Percentiles rank a stretch among this genome's conserved stretches.
Evolutionary conservation across 2,797 vertebrate species (phyloP).

Genomic region (Esox masquinongy): DNA sequence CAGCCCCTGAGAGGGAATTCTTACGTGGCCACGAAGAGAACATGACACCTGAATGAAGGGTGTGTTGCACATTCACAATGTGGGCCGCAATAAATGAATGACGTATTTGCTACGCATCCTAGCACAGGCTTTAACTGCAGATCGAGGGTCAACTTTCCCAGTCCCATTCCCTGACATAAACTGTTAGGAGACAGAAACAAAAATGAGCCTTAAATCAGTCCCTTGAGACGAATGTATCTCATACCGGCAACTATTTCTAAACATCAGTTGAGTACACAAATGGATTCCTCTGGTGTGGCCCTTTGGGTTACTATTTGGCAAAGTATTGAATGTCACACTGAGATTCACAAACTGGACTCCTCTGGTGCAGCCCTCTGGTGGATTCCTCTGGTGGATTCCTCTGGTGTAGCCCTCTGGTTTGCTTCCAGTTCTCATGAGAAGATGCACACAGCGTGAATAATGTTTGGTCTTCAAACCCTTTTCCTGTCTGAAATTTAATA

Average conservation of each 20-base stretch:
- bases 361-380: too few species aligned
- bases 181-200: background rate
- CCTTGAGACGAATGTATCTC: background rate
- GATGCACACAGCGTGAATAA: constrained; percentile 17
- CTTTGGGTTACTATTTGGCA: background rate
- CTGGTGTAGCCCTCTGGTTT: background rate
- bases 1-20: constrained; percentile 10
- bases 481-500: constrained; percentile 45
- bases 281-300: background rate
- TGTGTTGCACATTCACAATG: constrained; percentile 11
- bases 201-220: background rate
- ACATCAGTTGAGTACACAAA: background rate
- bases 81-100: constrained; percentile 21
- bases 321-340: background rate
- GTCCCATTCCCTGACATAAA: constrained; percentile 16
- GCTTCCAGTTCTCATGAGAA: constrained; percentile 54
- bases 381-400: too few species aligned
- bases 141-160: constrained; percentile 15
- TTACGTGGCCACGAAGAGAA: constrained; percentile 27
- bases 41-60: constrained; percentile 16
- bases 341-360: background rate
- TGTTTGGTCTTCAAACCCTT: constrained; percentile 23
- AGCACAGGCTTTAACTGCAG: constrained; percentile 21
- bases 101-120: constrained; percentile 23
- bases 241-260: background rate